These are phyloP conservation scores for Halisarca cf. caerulea DNA, from an alignment of 37 sponge, comb jelly and placozoan genomes.

Conservation along the genomic window DNA sequence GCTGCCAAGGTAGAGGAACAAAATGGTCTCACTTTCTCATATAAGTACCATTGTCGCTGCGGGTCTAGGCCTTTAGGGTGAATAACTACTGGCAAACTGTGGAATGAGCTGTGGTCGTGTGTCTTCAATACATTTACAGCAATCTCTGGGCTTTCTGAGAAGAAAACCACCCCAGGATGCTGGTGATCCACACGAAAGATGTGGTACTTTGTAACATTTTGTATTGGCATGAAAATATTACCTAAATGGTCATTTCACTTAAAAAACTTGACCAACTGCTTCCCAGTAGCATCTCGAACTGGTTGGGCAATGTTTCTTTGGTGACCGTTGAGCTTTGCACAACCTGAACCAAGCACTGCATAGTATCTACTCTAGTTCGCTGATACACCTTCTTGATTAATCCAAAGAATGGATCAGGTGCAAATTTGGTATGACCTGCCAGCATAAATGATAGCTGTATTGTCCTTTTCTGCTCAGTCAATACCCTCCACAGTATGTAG, in stretches of 20 bases:
- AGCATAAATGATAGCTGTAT: slow-evolving; percentile 19
- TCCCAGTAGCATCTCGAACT: background rate
- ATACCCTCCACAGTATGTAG: background rate
- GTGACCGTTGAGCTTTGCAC: background rate
- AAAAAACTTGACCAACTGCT: background rate
- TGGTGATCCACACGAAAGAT: background rate
- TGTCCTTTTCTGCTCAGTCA: no score
- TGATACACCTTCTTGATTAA: background rate
- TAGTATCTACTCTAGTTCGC: background rate
- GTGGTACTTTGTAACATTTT: slow-evolving; percentile 1
- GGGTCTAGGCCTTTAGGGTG: background rate
- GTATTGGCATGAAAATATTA: background rate
- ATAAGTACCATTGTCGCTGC: background rate
- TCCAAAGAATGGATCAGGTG: background rate
- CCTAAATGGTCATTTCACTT: background rate
- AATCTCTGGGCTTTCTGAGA: background rate
- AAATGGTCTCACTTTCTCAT: background rate
- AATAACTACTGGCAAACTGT: background rate
- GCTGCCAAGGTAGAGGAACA: background rate
- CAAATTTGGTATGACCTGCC: background rate
- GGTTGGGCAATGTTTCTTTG: background rate
- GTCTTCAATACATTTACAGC: background rate
- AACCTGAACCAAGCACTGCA: background rate
- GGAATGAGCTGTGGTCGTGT: background rate
- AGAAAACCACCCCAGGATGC: slow-evolving; percentile 1